These are phyloP conservation scores for Cyrtorhinus lividipennis DNA, from an alignment of 1,140 invertebrate genomes.

Conservation along the genomic window DNA sequence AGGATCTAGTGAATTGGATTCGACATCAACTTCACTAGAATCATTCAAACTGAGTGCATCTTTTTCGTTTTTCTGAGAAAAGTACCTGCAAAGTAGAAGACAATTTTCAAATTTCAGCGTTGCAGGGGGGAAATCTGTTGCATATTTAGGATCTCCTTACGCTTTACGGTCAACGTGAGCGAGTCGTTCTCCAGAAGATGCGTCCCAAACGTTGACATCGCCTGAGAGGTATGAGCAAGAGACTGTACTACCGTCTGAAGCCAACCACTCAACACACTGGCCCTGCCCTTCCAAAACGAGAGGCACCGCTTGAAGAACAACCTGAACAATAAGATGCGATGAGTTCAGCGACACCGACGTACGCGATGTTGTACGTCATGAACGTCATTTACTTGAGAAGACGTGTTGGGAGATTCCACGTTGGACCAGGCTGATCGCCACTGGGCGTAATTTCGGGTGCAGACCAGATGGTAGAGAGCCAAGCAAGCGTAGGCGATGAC, in stretches of 20 bases:
- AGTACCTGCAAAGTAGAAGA: not conserved
- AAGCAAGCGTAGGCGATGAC: slow-evolving; percentile 78
- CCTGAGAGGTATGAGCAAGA: slow-evolving; percentile 82
- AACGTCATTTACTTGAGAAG: slow-evolving; percentile 14
- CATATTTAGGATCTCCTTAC: too few species aligned
- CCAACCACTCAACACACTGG: slow-evolving; percentile 77
- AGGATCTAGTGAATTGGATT: too few species aligned
- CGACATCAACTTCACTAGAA: not conserved
- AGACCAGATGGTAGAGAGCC: slow-evolving; percentile 71
- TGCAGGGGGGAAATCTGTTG: too few species aligned
- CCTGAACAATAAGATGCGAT: too few species aligned
- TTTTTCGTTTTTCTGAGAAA: not conserved
- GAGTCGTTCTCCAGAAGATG: slow-evolving; percentile 65
- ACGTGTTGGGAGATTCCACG: slow-evolving; percentile 10
- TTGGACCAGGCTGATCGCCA: slow-evolving; percentile 66
- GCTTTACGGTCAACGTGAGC: slow-evolving; percentile 53
- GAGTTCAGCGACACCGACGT: too few species aligned
- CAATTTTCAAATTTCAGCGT: too few species aligned
- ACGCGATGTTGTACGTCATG: too few species aligned
- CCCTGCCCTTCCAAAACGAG: slow-evolving; percentile 54
- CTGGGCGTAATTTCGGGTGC: slow-evolving; percentile 81
- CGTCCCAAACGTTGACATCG: slow-evolving; percentile 83
- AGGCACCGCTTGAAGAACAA: slow-evolving; percentile 72
- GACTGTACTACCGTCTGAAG: slow-evolving; percentile 67
- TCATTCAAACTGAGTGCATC: not conserved